A percentile compares a stretch with the other conserved stretches of the same genome.
phyloP scores from a whole-genome alignment of 2,797 vertebrate species.

The Vultur gryphus region DNA sequence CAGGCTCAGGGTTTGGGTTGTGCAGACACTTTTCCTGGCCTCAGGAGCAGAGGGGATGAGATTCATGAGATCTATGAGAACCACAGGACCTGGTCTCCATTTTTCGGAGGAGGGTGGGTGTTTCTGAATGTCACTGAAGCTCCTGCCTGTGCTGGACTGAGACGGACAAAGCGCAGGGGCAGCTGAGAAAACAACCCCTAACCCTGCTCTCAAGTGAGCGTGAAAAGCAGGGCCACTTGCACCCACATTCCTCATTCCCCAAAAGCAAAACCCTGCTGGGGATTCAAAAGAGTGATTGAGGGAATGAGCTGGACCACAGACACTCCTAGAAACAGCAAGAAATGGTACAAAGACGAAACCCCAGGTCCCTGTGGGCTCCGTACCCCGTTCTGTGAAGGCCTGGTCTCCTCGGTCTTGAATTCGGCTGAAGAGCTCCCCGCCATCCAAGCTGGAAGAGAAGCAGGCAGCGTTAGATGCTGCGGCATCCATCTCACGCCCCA shows the following conservation, averaged over 20 bases:
- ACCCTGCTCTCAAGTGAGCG: neutral
- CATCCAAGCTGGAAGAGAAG: conserved; percentile 88
- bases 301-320: neutral
- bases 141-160: neutral
- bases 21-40: neutral
- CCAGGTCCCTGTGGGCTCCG: accelerated
- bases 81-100: neutral
- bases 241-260: neutral
- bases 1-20: accelerated
- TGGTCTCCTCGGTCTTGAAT: conserved; percentile 98
- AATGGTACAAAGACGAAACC: accelerated
- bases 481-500: accelerated
- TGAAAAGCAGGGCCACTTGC: neutral
- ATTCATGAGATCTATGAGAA: neutral
- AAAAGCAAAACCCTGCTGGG: neutral
- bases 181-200: neutral
- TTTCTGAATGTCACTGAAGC: neutral
- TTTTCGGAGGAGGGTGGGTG: neutral
- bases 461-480: accelerated
- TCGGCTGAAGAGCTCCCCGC: conserved; percentile 94
- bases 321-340: neutral
- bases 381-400: conserved; percentile 98
- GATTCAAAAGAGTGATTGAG: accelerated
- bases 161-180: neutral
- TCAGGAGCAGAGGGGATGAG: neutral